A percentile compares a stretch with the other conserved stretches of the same genome.
phyloP scores from a whole-genome alignment of 2,113 vertebrate species.

The Hassar affinis region DNA sequence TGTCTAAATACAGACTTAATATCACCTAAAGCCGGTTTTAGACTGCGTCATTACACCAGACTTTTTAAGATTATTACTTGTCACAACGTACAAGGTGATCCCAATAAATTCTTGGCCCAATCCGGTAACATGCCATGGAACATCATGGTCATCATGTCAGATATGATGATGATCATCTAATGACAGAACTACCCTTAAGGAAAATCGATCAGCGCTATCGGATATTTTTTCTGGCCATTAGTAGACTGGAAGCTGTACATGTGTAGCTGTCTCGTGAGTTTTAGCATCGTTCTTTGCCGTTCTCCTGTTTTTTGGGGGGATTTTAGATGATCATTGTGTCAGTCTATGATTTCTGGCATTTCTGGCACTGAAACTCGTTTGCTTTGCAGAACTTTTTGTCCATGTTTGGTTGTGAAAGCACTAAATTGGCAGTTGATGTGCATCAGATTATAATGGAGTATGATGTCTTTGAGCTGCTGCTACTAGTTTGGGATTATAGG shows the following conservation, averaged over 20 bases:
- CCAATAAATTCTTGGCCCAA: not conserved
- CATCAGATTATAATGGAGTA: not conserved
- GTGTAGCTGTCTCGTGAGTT: not conserved
- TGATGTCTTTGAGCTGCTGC: not conserved
- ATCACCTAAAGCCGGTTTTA: not conserved
- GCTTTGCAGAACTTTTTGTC: no score
- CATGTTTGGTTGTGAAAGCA: not conserved
- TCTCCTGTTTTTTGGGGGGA: not conserved
- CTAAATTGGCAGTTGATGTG: not conserved
- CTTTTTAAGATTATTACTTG: not conserved
- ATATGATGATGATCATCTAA: not conserved
- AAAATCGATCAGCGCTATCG: not conserved
- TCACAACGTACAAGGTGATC: not conserved
- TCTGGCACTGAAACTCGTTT: not conserved
- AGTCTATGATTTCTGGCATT: not conserved
- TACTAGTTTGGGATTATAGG: not conserved
- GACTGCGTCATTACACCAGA: no score
- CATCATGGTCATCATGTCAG: not conserved
- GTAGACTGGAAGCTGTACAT: not conserved
- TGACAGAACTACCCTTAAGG: not conserved
- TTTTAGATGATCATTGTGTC: not conserved
- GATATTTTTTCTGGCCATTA: not conserved
- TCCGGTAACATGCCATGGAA: not conserved
- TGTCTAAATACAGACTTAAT: not conserved
- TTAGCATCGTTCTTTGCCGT: not conserved